phyloP scores from a whole-genome alignment of 2,888 invertebrate species.

The Salticus scenicus region DNA sequence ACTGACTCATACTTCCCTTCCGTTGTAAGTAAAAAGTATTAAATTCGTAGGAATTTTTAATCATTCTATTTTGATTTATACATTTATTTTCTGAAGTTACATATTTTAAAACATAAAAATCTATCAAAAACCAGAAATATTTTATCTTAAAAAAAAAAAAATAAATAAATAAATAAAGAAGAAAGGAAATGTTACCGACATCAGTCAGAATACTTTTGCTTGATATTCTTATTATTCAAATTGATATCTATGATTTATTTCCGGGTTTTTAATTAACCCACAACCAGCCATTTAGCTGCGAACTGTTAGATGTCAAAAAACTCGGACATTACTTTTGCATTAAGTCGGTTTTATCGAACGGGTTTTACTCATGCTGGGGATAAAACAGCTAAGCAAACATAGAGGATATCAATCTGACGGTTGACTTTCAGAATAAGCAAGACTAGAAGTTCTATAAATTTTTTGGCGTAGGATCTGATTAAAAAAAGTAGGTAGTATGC shows the following conservation, averaged over 20 bases:
- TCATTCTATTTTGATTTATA: no score
- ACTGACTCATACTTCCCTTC: no score
- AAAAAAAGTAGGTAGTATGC: constrained; percentile 6
- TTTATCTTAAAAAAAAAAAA: no score
- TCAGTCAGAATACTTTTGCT: no score
- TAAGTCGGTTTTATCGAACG: background rate
- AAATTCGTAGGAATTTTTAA: no score
- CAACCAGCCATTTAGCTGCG: constrained; percentile 17
- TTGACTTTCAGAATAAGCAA: background rate
- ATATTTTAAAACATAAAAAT: no score
- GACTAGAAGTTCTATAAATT: background rate
- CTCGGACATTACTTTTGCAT: background rate
- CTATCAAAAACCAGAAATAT: no score
- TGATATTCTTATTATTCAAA: no score
- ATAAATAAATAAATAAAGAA: no score
- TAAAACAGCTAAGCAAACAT: constrained; percentile 24
- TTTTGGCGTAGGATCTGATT: constrained; percentile 12
- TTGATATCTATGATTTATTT: background rate
- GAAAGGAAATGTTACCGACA: no score
- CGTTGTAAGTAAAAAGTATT: no score
- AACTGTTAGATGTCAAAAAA: constrained; percentile 62
- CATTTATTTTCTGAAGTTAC: no score
- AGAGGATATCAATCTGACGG: background rate
- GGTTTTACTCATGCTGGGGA: background rate
- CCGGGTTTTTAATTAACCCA: background rate